Base-by-base conservation (phyloP, 1,140 invertebrate species). In the Solenopsis invicta region DNA sequence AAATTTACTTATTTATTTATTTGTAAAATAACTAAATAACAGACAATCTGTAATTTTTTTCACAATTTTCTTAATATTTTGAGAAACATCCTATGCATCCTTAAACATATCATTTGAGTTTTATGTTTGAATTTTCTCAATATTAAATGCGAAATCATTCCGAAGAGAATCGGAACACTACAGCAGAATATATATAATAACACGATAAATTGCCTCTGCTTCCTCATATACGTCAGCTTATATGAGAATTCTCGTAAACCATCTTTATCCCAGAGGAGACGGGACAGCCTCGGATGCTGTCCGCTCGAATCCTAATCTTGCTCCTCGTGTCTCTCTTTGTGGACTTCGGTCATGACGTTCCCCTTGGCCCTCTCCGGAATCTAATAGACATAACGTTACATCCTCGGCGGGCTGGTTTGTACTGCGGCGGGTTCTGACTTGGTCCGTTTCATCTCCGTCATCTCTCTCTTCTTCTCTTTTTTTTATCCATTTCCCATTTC, bases 381-480 rank as follows among this genome's bases (percentile, higher is more conserved):
- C 59, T 80, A 87, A 72, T 77, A 82, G 80, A 87, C 89, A 75
- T 88, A 85, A 89, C 66, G 81, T 91, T 88, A 84, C 75, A 67
- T 90, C 64, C 54, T 84, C 75, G 48, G 61, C 59, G 21, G 56
- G 45, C 77, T 45, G 66, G 75, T 85, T 82, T 81, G 64, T 61
- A 59, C 67, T 56, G 18, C 41, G 4, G 16, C 67, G 41, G 64
- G 59, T 71, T 37, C 75, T 67, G 24, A 9, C 52, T 52, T 48
- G 13, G 37, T 66, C 64, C 16, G 21, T 72, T 41, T 66, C 50
- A 50, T 18, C n/a, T 87, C n/a, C 41, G 18, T 69, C 34, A 13
- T 78, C 24, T 45, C 5, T 66, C 37, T 78, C 69, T 66, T 8
- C 67, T 74, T 37, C 18, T 66, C 37, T 78, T 76, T 66, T 8